Percentiles rank a stretch among this genome's conserved stretches.
Evolutionary conservation across 2,113 vertebrate species (phyloP).

Genomic region (Ondatra zibethicus): DNA sequence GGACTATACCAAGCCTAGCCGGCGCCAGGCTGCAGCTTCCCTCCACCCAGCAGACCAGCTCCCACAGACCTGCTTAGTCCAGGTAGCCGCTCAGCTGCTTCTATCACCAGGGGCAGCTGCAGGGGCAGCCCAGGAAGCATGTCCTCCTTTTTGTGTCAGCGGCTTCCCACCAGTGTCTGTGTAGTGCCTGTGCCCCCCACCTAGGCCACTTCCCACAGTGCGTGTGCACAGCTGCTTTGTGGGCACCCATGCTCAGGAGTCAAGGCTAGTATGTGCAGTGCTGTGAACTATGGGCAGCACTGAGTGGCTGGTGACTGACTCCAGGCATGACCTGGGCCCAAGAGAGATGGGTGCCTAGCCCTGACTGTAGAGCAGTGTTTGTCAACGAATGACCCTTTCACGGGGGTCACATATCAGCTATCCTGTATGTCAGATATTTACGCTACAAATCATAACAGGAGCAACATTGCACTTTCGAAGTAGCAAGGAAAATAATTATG

Average conservation of each 20-base stretch:
- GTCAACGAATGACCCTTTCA: no score
- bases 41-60: neutral
- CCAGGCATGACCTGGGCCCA: neutral
- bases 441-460: no score
- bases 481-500: neutral
- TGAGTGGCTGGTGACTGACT: neutral
- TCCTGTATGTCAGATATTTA: no score
- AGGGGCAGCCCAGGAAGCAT: slow-evolving; percentile 84
- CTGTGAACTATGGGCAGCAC: slow-evolving; percentile 74
- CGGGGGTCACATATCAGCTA: no score
- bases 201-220: slow-evolving; percentile 82
- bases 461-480: no score
- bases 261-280: slow-evolving; percentile 86
- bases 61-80: neutral
- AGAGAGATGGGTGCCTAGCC: accelerated
- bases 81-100: slow-evolving; percentile 57
- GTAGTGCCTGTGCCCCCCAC: slow-evolving; percentile 84
- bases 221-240: slow-evolving; percentile 78
- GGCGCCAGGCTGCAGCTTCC: neutral
- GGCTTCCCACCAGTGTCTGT: slow-evolving; percentile 83
- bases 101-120: slow-evolving; percentile 85
- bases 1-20: neutral
- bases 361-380: slow-evolving; percentile 57
- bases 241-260: slow-evolving; percentile 79
- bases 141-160: slow-evolving; percentile 84